Base-by-base conservation (phyloP, 2,797 vertebrate species). In the Schizopygopsis pylzovi region DNA sequence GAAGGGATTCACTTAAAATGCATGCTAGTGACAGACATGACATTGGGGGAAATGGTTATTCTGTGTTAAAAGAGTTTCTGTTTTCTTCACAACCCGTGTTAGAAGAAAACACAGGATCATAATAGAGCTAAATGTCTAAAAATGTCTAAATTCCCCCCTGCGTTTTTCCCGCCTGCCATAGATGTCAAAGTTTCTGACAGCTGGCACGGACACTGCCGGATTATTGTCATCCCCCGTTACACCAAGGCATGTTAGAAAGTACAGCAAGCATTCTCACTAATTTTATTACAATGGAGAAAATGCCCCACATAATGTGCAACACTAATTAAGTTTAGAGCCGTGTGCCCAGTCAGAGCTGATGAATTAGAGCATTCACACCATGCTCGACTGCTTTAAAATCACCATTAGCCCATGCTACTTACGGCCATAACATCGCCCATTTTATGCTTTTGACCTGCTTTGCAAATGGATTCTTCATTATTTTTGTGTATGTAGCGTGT, bases 401-500 rank as follows among this genome's bases (percentile, higher is more conserved):
- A 95, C 96, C 97, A 98, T 98, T 97, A 98, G 96, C 96, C 95
- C 94, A 98, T 96, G 97, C 97, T 97, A 96, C 97, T 98, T 97
- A 98, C 92, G 95, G 96, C 96, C 98, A 98, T 96, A 99, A 98
- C 97, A 99, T 99, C 96, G 97, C 96, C 96, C 95, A 98, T 99
- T 98, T 98, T 98, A 97, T 99, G 98, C 97, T 97, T 97, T 96
- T 98, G 97, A 97, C 96, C 94, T 93, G 96, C 94, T 95, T 94
- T 95, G 92, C 96, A 95, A 91, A 95, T 95, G 95, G 95, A 95
- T 96, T 96, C 97, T 96, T 96, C 95, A 95, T 96, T 96, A 94
- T 96, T 97, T 96, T 97, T 97, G 8, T 68, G 16, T 37, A 97
- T 97, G 97, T 97, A 96, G 88, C 85, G 93, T 95, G 93, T 93